Evolutionary conservation across 2,888 invertebrate species (phyloP).

Genomic region (Parnassius smintheus): DNA sequence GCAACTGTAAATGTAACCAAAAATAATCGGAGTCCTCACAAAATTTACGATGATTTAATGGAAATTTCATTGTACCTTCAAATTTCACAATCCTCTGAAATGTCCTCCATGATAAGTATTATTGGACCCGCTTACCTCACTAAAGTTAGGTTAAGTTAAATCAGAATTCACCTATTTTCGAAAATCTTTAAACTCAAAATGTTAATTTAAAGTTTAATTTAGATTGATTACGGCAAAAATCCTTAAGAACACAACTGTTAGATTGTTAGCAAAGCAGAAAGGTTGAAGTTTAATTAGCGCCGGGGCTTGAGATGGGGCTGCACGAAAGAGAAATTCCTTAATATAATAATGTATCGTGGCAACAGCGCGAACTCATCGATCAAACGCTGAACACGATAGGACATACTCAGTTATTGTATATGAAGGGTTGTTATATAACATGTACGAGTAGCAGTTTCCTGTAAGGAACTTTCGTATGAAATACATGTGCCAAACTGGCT

Average conservation of each 20-base stretch:
- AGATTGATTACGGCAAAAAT: constrained; percentile 58
- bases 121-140: constrained; percentile 35
- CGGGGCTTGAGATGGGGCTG: constrained; percentile 33
- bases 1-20: too few species aligned
- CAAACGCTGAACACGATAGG: constrained; percentile 49
- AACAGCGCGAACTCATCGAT: constrained; percentile 65
- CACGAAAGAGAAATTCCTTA: constrained; percentile 42
- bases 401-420: constrained; percentile 31
- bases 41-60: too few species aligned
- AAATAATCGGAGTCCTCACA: too few species aligned
- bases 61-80: constrained; percentile 56
- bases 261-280: constrained; percentile 46
- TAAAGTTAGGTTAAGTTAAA: constrained; percentile 4
- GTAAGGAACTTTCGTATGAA: constrained; percentile 43
- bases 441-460: constrained; percentile 35
- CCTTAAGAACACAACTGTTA: constrained; percentile 50
- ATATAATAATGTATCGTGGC: constrained; percentile 58
- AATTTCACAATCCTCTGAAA: constrained; percentile 49
- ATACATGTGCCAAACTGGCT: constrained; percentile 45
- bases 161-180: constrained; percentile 43
- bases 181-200: constrained; percentile 44
- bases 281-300: constrained; percentile 50
- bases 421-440: constrained; percentile 32
- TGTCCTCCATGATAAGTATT: constrained; percentile 43
- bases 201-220: constrained; percentile 51